A percentile compares a stretch with the other conserved stretches of the same genome.
These are phyloP conservation scores for Acrobasis suavella DNA, from an alignment of 2,888 invertebrate genomes.

Conservation along the genomic window DNA sequence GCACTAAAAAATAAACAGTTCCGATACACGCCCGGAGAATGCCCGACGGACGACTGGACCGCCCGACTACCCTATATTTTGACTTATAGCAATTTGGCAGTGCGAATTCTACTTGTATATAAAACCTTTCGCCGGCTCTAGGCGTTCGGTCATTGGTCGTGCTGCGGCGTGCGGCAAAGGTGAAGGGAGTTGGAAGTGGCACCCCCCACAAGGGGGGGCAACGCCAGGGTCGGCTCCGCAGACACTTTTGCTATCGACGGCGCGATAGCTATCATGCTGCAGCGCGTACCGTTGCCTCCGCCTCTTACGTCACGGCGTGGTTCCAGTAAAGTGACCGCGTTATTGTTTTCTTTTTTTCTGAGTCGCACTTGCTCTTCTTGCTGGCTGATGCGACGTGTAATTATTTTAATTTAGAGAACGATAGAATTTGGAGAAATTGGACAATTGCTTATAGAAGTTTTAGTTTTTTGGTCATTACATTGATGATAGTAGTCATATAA, in stretches of 20 bases:
- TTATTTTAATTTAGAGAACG: slow-evolving; percentile 12
- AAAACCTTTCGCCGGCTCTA: slow-evolving; percentile 84
- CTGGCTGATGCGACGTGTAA: slow-evolving; percentile 6
- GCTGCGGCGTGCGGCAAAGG: slow-evolving; percentile 67
- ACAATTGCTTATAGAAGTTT: neutral
- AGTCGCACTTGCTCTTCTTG: slow-evolving; percentile 1
- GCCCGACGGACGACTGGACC: slow-evolving; percentile 69
- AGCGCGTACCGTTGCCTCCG: slow-evolving; percentile 56
- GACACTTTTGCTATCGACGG: slow-evolving; percentile 78
- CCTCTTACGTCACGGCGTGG: slow-evolving; percentile 53
- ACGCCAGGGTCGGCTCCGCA: slow-evolving; percentile 70
- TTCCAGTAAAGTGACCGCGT: slow-evolving; percentile 9
- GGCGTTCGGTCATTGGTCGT: slow-evolving; percentile 77
- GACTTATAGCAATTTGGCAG: slow-evolving; percentile 83
- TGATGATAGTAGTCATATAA: neutral
- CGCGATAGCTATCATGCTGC: slow-evolving; percentile 61
- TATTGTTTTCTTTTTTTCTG: slow-evolving; percentile 7
- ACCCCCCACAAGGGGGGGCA: slow-evolving; percentile 58
- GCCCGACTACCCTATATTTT: slow-evolving; percentile 84
- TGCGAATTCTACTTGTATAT: slow-evolving; percentile 84
- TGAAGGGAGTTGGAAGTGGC: slow-evolving; percentile 72
- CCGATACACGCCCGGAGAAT: slow-evolving; percentile 49
- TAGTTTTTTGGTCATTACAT: neutral
- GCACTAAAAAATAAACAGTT: slow-evolving; percentile 38
- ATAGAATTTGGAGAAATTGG: slow-evolving; percentile 12